Base-by-base conservation (phyloP, 2,113 vertebrate species). In the Larimichthys polyactis region DNA sequence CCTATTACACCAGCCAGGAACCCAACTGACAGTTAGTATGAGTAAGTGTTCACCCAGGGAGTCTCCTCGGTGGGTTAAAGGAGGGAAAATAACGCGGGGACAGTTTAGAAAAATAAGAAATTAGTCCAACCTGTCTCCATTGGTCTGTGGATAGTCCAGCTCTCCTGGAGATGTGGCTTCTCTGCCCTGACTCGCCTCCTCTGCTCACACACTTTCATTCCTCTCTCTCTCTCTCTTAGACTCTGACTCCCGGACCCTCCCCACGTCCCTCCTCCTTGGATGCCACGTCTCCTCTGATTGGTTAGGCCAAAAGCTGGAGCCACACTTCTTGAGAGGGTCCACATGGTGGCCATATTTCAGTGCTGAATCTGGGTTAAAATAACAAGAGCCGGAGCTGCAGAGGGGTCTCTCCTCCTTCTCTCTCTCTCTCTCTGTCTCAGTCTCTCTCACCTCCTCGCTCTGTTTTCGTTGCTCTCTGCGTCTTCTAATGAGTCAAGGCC, bases 311-410 rank as follows among this genome's bases (percentile, higher is more conserved):
- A 75, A 51, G 54, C 48, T 60, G 65, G 79, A 78, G 83, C 90
- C 83, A 87, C 86, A 65, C 90, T 89, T 79, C 82, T 75, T 81
- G 78, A 91, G 79, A 89, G 85, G 75, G 90, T 91, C 91, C 91
- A 90, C 90, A 93, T 92, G 91, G 93, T 80, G 85, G 86, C 91
- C 92, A 91, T 88, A 91, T 93, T 93, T 91, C 86, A 85, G 81
- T 9, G 59, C 68, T 62, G 87, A 90, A 94, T 92, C 90, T 94
- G 92, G 94, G 93, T 95, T 95, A 95, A 84, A 92, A 95, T 71
- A 95, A 94, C 92, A 94, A 77, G 69, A 68, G 78, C 71, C 52
- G 67, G 64, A 84, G 82, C 76, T 63, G 63, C 81, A 48, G 51
- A 75, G 65, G 36, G 86, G 72, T 82, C 82, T 74, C 73, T 69